phyloP scores from a whole-genome alignment of 2,113 vertebrate genomes.

The Toxotes chatareus region DNA sequence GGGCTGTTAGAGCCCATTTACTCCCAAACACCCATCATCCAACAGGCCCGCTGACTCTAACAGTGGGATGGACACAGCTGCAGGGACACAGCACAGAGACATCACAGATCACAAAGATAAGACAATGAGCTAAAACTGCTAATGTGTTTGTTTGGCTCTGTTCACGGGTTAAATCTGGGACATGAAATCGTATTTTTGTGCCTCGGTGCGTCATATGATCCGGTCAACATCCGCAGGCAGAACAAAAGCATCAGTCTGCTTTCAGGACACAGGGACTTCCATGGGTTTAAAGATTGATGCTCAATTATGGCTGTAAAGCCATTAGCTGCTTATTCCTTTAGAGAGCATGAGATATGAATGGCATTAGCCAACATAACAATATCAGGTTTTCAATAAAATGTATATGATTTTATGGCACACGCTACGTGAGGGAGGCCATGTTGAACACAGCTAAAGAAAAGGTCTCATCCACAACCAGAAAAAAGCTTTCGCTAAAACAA shows the following conservation, averaged over 20 bases:
- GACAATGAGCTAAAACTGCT: background rate
- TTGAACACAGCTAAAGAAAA: too few relatives aligned
- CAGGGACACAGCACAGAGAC: background rate
- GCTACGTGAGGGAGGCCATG: background rate
- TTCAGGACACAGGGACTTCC: background rate
- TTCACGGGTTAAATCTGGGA: background rate
- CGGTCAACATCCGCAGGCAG: background rate
- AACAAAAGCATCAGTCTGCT: background rate
- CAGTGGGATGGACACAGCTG: too few relatives aligned
- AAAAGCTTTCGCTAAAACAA: too few relatives aligned
- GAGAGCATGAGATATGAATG: background rate
- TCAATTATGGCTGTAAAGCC: background rate
- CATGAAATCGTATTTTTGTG: conserved; percentile 9
- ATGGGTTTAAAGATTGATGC: background rate
- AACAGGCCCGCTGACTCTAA: too few relatives aligned
- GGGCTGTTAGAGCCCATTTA: too few relatives aligned
- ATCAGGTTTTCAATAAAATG: background rate
- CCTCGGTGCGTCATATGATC: background rate
- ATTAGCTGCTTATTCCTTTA: background rate
- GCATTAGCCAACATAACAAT: too few relatives aligned
- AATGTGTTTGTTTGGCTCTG: background rate
- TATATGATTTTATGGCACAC: too few relatives aligned
- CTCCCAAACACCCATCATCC: too few relatives aligned
- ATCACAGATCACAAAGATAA: background rate
- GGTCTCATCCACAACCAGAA: too few relatives aligned